These are phyloP conservation scores for Eugnorisma glareosa DNA, from an alignment of 2,888 invertebrate genomes.

Conservation along the genomic window DNA sequence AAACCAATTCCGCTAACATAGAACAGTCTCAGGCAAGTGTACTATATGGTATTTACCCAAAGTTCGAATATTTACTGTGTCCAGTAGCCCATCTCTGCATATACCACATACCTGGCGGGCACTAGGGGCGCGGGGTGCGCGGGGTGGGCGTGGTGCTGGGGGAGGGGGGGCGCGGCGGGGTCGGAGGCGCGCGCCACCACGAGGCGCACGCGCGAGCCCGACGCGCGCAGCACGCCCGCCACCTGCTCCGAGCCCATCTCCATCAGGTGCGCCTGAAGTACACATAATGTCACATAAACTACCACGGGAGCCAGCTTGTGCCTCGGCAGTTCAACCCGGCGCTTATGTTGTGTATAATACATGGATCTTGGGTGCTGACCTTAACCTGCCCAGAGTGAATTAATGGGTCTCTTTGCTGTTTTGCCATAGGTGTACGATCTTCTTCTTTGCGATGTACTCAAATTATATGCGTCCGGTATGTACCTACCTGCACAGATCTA, in stretches of 20 bases:
- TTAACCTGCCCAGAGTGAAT: not conserved
- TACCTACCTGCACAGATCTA: not conserved
- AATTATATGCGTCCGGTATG: not conserved
- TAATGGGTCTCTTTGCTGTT: not conserved
- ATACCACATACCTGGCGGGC: slow-evolving; percentile 88
- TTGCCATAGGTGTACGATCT: not conserved
- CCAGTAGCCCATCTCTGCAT: not conserved
- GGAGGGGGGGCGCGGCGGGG: slow-evolving; percentile 90
- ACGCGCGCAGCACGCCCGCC: slow-evolving; percentile 98
- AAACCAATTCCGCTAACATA: not conserved
- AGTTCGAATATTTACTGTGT: not conserved
- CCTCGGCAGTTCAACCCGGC: too few relatives aligned
- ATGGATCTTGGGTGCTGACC: not conserved
- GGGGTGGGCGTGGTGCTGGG: slow-evolving; percentile 87
- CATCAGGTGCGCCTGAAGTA: slow-evolving; percentile 91
- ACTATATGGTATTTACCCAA: not conserved
- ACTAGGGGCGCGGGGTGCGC: slow-evolving; percentile 91
- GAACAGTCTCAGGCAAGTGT: not conserved
- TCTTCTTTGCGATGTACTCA: not conserved
- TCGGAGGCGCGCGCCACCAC: slow-evolving; percentile 98
- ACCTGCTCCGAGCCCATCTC: slow-evolving; percentile 99
- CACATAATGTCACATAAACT: not conserved
- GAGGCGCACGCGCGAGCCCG: slow-evolving; percentile 98
- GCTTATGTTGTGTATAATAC: not conserved
- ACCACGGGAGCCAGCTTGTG: not conserved